A percentile compares a stretch with the other conserved stretches of the same genome.
phyloP scores from a whole-genome alignment of 1,140 invertebrate species.

The Hyles vespertilio region DNA sequence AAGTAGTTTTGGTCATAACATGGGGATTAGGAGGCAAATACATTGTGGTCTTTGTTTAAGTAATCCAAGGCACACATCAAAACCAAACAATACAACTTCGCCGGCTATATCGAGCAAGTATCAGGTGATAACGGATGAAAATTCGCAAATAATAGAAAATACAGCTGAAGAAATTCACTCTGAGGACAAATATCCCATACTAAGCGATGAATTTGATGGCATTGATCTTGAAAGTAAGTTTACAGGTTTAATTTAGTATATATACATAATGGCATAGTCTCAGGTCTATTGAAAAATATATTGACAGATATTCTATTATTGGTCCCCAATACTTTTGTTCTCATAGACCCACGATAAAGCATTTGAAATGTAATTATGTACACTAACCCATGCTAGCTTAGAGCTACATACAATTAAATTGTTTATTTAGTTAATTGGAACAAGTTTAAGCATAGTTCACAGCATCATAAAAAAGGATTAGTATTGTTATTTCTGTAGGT shows the following conservation, averaged over 20 bases:
- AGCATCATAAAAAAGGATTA: too few relatives aligned
- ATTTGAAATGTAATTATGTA: too few relatives aligned
- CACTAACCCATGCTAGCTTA: too few relatives aligned
- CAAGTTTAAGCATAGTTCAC: too few relatives aligned
- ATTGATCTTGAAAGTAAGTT: conserved; percentile 71
- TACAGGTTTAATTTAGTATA: not conserved
- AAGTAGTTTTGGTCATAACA: conserved; percentile 15
- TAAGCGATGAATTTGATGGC: conserved; percentile 75
- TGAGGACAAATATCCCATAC: conserved; percentile 57
- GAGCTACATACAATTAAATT: too few relatives aligned
- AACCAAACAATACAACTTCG: conserved; percentile 49
- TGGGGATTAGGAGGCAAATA: conserved; percentile 34
- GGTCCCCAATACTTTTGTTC: too few relatives aligned
- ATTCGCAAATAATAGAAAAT: conserved; percentile 80
- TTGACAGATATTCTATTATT: too few relatives aligned
- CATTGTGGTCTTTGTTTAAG: conserved; percentile 70
- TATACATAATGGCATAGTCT: not conserved
- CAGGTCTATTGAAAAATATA: too few relatives aligned
- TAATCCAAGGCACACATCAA: conserved; percentile 67
- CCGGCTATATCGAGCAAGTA: conserved; percentile 71
- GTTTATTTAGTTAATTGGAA: too few relatives aligned
- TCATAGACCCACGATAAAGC: too few relatives aligned
- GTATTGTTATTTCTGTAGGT: too few relatives aligned
- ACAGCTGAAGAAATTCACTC: conserved; percentile 78
- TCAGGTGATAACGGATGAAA: conserved; percentile 79